A percentile compares a stretch with the other conserved stretches of the same genome.
phyloP scores from a whole-genome alignment of 1,140 invertebrate species.

The Chrysopa pallens region DNA sequence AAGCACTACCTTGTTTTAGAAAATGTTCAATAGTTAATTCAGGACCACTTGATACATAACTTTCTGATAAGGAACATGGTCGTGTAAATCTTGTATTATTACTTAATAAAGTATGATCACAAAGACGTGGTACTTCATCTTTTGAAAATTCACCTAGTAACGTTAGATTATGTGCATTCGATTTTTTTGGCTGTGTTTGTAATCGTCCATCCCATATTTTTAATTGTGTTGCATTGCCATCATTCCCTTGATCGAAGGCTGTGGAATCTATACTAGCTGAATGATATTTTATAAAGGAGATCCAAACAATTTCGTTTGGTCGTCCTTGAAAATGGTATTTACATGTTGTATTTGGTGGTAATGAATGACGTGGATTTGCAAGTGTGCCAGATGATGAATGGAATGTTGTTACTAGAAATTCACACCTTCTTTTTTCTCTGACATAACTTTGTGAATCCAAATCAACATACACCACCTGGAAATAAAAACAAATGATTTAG shows the following conservation, averaged over 20 bases:
- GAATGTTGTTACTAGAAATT: conserved; percentile 56
- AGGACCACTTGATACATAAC: conserved; percentile 52
- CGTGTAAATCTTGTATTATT: conserved; percentile 54
- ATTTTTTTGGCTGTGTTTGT: conserved; percentile 7
- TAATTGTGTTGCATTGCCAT: conserved; percentile 47
- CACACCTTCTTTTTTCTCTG: conserved; percentile 49
- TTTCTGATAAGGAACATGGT: conserved; percentile 54
- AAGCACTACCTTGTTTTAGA: conserved; percentile 54
- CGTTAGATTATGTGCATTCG: conserved; percentile 24
- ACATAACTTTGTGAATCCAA: conserved; percentile 54
- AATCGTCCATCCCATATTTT: conserved; percentile 55
- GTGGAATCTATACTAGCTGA: conserved; percentile 41
- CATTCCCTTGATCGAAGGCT: conserved; percentile 39
- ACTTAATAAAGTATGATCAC: conserved; percentile 53
- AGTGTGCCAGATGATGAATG: conserved; percentile 54
- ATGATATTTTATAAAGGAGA: conserved; percentile 68
- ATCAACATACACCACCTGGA: conserved; percentile 52
- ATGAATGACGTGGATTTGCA: conserved; percentile 59
- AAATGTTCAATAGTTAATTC: conserved; percentile 55
- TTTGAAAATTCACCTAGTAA: conserved; percentile 58
- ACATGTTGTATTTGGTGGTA: conserved; percentile 72
- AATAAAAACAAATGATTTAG: no score
- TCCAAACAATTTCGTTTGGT: conserved; percentile 60
- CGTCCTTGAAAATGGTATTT: conserved; percentile 66
- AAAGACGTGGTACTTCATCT: conserved; percentile 50